These are phyloP conservation scores for Ceratoteleas bidentatus DNA, from an alignment of 1,140 invertebrate genomes.

Conservation along the genomic window DNA sequence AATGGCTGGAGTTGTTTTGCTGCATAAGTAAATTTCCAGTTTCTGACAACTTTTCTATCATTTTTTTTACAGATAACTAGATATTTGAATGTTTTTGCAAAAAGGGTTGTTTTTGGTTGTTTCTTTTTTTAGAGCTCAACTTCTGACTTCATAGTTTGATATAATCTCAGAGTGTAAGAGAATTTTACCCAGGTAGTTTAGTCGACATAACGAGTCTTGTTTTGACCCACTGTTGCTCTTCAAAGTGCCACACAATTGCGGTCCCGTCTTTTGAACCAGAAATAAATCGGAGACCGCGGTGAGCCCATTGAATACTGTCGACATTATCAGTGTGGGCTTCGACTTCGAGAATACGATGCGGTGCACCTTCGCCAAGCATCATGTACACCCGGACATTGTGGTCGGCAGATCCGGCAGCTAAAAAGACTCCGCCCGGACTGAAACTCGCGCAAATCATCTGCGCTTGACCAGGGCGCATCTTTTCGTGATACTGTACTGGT, in stretches of 20 bases:
- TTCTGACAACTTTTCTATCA: too few species aligned
- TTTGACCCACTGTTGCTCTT: constrained; percentile 93
- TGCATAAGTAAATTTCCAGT: too few species aligned
- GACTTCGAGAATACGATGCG: constrained; percentile 83
- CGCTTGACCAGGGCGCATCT: constrained; percentile 94
- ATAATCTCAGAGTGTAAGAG: background rate
- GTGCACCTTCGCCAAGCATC: constrained; percentile 88
- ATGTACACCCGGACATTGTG: constrained; percentile 95
- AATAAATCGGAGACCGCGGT: constrained; percentile 91
- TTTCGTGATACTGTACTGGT: constrained; percentile 95
- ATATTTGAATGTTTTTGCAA: too few species aligned
- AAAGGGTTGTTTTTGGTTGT: too few species aligned
- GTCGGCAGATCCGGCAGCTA: constrained; percentile 96
- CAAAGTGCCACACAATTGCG: constrained; percentile 95
- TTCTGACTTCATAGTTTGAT: too few species aligned
- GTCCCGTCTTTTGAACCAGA: constrained; percentile 98
- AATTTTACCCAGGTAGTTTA: constrained; percentile 84
- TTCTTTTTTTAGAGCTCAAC: too few species aligned
- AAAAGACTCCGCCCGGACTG: constrained; percentile 95
- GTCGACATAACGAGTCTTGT: constrained; percentile 88
- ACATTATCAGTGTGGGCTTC: constrained; percentile 96
- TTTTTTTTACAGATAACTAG: too few species aligned
- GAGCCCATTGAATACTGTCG: constrained; percentile 97
- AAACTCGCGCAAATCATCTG: constrained; percentile 98
- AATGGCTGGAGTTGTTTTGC: too few species aligned